Conservation (phyloP, 2,888 invertebrate species). For the Diplazon laetatorius region DNA sequence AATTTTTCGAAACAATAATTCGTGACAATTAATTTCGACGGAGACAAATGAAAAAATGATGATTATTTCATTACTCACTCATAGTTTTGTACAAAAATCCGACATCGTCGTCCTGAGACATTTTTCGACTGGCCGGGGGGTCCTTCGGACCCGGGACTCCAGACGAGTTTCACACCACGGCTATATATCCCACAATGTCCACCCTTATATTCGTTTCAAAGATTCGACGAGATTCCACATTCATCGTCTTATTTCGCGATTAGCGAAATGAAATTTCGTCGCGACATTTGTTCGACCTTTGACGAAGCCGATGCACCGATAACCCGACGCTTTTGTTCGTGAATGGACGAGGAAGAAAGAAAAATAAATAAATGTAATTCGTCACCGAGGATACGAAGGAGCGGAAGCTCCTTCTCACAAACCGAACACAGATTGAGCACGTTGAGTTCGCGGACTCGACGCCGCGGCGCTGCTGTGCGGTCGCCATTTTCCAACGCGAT, state of each 20-base stretch:
- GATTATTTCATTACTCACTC: constrained; percentile 75
- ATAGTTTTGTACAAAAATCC: constrained; percentile 81
- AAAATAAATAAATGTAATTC: constrained; percentile 2
- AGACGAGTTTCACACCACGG: not conserved
- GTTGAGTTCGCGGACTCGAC: not conserved
- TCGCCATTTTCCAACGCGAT: constrained; percentile 31
- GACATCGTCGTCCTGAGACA: constrained; percentile 81
- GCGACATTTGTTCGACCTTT: not conserved
- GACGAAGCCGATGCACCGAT: too few species aligned
- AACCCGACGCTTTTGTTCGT: not conserved
- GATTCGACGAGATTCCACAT: not conserved
- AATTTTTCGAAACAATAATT: too few species aligned
- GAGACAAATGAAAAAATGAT: too few species aligned
- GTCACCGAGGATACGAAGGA: constrained; percentile 12
- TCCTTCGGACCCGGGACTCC: constrained; percentile 20
- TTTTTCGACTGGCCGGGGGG: constrained; percentile 63
- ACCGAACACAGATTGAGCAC: not conserved
- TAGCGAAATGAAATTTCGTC: too few species aligned
- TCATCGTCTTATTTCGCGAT: not conserved
- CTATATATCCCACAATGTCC: not conserved
- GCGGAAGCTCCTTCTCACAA: constrained; percentile 10
- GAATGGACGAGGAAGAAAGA: too few species aligned
- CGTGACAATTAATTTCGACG: too few species aligned
- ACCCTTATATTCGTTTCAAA: not conserved
- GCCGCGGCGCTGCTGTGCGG: constrained; percentile 27